Evolutionary conservation across 2,888 invertebrate species (phyloP).

Genomic region (Adineta ricciae): DNA sequence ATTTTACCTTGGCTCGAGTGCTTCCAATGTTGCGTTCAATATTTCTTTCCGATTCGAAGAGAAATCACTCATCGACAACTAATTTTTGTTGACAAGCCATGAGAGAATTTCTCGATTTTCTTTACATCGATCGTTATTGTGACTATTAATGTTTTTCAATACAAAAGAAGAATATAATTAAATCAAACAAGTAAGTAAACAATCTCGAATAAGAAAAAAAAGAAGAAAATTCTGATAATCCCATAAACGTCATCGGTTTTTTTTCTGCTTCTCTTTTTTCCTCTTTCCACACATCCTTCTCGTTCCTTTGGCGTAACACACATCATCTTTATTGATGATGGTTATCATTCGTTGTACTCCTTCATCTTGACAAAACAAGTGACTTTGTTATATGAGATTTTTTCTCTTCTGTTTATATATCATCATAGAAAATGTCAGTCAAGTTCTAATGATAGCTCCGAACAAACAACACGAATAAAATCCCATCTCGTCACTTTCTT

Average conservation of each 20-base stretch:
- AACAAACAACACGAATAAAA: neutral
- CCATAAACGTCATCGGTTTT: neutral
- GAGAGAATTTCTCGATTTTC: neutral
- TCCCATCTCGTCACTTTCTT: too few relatives aligned
- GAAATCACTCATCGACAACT: neutral
- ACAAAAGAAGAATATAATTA: neutral
- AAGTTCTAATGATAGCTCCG: neutral
- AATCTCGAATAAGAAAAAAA: neutral
- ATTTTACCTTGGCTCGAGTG: too few relatives aligned
- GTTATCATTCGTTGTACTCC: neutral
- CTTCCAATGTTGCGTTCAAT: too few relatives aligned
- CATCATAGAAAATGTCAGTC: neutral
- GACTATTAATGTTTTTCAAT: neutral
- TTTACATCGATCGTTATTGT: neutral
- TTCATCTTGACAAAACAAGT: neutral
- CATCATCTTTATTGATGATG: neutral
- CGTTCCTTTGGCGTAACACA: neutral
- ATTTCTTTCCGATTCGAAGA: too few relatives aligned
- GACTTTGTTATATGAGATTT: neutral
- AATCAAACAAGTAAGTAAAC: neutral
- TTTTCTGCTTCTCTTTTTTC: neutral
- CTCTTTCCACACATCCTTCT: neutral
- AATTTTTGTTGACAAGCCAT: neutral
- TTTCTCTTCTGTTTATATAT: neutral
- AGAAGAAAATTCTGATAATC: neutral